phyloP scores from a whole-genome alignment of 2,113 vertebrate species.

The Pseudorectes ferrugineus region DNA sequence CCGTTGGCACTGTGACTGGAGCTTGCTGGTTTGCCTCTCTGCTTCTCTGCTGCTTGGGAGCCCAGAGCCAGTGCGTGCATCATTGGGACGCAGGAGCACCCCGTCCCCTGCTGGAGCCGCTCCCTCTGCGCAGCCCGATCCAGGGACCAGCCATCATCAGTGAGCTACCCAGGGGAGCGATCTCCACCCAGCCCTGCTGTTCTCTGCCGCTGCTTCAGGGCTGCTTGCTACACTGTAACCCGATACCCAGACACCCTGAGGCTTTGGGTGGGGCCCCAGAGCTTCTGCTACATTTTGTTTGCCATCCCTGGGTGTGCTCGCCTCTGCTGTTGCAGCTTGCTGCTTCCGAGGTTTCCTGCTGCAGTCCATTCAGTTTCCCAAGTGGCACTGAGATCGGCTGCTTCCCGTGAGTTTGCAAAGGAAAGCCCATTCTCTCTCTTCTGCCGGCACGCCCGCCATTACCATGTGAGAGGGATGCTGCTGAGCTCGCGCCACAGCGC shows the following conservation, averaged over 20 bases:
- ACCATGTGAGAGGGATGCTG: rapidly evolving
- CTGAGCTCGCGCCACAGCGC: background rate
- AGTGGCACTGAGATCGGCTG: too few relatives aligned
- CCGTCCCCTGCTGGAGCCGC: rapidly evolving
- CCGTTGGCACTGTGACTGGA: background rate
- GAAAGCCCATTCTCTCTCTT: too few relatives aligned
- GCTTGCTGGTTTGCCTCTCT: too few relatives aligned
- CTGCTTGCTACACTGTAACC: background rate
- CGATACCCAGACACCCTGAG: rapidly evolving
- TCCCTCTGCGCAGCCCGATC: background rate
- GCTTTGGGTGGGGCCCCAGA: rapidly evolving
- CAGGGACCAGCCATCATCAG: rapidly evolving
- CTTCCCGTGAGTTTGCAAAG: background rate
- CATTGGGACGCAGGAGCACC: rapidly evolving
- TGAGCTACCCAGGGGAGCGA: background rate
- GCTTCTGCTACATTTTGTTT: background rate
- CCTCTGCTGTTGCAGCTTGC: background rate
- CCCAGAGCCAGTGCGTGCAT: background rate
- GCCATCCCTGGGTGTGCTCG: too few relatives aligned
- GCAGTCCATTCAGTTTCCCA: background rate
- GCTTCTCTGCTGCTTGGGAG: background rate
- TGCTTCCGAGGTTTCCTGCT: background rate
- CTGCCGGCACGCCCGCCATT: rapidly evolving
- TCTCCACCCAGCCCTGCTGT: background rate
- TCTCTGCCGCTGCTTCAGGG: background rate